Conservation (phyloP, 1,140 invertebrate species). For the Sminthurinus signatus region DNA sequence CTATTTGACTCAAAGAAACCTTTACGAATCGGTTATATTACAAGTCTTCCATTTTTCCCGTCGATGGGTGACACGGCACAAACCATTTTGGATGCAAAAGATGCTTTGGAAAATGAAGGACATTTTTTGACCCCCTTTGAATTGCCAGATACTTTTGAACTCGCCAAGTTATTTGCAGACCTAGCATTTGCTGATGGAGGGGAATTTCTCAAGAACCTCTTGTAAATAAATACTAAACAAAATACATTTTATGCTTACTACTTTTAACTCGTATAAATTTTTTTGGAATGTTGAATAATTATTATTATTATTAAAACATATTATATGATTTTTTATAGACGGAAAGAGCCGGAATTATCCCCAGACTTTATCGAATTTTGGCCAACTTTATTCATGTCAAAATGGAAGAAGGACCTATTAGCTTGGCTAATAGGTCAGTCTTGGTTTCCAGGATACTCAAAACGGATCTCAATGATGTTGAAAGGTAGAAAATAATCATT, state of each 20-base stretch:
- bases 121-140: slow-evolving; percentile 27
- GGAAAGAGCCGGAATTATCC: too few species aligned
- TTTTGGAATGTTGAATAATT: neutral
- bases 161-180: neutral
- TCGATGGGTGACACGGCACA: slow-evolving; percentile 22
- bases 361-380: too few species aligned
- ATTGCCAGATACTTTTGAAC: slow-evolving; percentile 10
- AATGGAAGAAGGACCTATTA: too few species aligned
- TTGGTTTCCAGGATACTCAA: too few species aligned
- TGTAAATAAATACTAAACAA: too few species aligned
- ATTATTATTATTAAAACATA: neutral
- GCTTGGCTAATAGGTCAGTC: too few species aligned
- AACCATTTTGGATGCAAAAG: slow-evolving; percentile 25
- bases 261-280: too few species aligned
- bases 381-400: too few species aligned
- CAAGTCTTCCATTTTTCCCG: slow-evolving; percentile 23
- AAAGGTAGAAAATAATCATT: too few species aligned
- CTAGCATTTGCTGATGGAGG: slow-evolving; percentile 10
- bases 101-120: slow-evolving; percentile 15
- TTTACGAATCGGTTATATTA: slow-evolving; percentile 29
- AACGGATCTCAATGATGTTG: too few species aligned
- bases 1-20: slow-evolving; percentile 14
- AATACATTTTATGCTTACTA: too few species aligned
- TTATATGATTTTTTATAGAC: neutral
- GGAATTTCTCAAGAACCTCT: neutral